Conservation (phyloP, 2,113 vertebrate genomes). For the Podilymbus podiceps region DNA sequence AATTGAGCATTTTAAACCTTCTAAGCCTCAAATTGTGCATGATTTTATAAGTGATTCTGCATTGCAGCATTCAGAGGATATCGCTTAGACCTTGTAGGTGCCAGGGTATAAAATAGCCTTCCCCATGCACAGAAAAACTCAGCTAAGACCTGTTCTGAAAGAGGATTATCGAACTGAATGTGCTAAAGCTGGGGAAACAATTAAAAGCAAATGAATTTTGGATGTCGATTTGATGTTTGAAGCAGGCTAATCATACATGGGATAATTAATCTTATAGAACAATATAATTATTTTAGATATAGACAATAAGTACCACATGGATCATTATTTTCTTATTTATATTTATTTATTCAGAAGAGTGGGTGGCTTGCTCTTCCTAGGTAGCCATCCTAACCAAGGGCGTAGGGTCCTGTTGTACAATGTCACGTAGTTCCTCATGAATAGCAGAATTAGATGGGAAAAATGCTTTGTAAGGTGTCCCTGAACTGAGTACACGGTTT, state of each 20-base stretch:
- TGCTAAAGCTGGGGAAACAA: neutral
- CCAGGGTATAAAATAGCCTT: neutral
- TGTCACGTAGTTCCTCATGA: neutral
- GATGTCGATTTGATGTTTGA: neutral
- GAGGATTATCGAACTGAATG: neutral
- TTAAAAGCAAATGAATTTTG: neutral
- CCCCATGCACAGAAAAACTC: accelerated
- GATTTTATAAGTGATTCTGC: neutral
- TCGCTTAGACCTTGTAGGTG: neutral
- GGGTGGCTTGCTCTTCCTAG: neutral
- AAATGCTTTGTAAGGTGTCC: neutral
- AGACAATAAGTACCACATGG: neutral
- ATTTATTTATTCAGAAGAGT: neutral
- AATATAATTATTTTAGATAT: neutral
- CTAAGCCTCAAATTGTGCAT: neutral
- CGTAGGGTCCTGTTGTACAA: accelerated
- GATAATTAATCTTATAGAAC: neutral
- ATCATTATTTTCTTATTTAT: neutral
- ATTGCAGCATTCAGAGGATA: neutral
- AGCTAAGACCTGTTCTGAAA: neutral
- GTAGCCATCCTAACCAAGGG: neutral
- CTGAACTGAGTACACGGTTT: neutral
- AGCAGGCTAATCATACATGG: neutral
- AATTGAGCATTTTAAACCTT: neutral
- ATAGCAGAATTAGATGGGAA: neutral